Evolutionary conservation across 2,113 vertebrate genomes (phyloP), one percentile per base, ranked within the genome.

Genomic region (Dasyornis broadbenti): DNA sequence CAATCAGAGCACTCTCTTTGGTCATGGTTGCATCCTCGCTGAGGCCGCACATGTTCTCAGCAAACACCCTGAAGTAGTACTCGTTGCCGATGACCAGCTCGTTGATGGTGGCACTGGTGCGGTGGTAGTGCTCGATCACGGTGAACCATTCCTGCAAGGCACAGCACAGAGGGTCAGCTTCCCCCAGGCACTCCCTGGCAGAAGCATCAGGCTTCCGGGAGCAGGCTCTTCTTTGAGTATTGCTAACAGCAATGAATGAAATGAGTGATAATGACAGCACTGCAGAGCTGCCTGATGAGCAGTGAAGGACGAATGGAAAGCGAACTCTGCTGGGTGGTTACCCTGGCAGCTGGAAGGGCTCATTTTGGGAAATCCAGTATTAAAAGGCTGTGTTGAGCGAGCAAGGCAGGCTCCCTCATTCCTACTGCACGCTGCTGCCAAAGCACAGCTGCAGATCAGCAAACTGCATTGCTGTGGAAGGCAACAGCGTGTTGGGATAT

Each of bases 51-150:
- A 99, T 99, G 94, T 99, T 99, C 94, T 99, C 99, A 10, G 99
- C 97, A 42, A 98, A 99, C 96, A 99, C 95, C 44, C 99, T 98
- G 98, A 99, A 99, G 97, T 98, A 99, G 92, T 99, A 99, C 75
- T 99, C 99, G 0, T 99, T 99, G 31, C 99, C 99, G 42, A 99
- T 99, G 95, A 99, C 98, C 88, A 99, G 98, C 61, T 99, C 99
- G 2, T 98, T 98, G 92, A 99, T 98, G 96, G 99, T 99, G 92
- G 99, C 98, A 24, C 96, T 99, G 90, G 97, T 99, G 95, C 99
- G 98, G 97, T 99, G 99, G 92, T 99, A 99, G 91, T 99, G 99
- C 95, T 99, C 99, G 3, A 99, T 97, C 53, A 98, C 98, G 0
- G 98, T 98, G 96, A 98, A 98, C 98, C 98, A 98, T 82, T 98